Evolutionary conservation across 2,888 invertebrate genomes (phyloP), one percentile per base, ranked within the genome.

Genomic region (Calliopum simillimum): DNA sequence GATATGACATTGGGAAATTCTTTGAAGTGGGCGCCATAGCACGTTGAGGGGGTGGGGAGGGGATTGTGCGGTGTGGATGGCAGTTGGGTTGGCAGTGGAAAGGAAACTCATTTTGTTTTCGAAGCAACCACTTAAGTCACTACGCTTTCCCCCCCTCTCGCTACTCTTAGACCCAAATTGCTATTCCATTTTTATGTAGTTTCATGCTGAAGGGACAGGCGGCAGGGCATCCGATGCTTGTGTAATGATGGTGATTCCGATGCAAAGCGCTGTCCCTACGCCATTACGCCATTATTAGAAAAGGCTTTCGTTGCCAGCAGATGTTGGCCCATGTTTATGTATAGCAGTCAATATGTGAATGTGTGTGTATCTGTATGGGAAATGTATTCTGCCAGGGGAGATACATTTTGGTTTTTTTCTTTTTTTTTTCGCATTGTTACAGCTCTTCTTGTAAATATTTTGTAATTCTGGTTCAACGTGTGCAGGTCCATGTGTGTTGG

Each of bases 241-340:
- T 51, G 62, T 61, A 70, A 70, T 65, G 71, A 63, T 59, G 63
- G 68, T 68, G 68, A 71, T 71, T 71, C 64, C 46, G 56, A 71
- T 71, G 71, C 71, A 63, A 25, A 49, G 41, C 65, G 46, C 51
- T 59, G 66, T 46, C 58, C 56, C 41, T 66, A 13, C 41, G 51
- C 44, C 58, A 41, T 66, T 66, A 13, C 41, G 51, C 44, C 58
- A 41, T 66, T 56, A 58, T 66, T 58, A 66, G 58, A 66, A n/a
- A 56, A 44, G 56, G 47, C 66, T 58, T 58, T 56, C 66, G 56
- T 47, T 46, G 56, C 66, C 66, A 56, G 56, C 66, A 66, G 56
- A 66, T 66, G 66, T 55, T 55, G 51, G 51, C 51, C 19, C 49
- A 51, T 68, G 68, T 59, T 59, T 59, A 51, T 68, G 46, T 56